Percentiles rank a stretch among this genome's conserved stretches.
phyloP scores from a whole-genome alignment of 2,888 invertebrate genomes.

The Chrysomela aeneicollis region DNA sequence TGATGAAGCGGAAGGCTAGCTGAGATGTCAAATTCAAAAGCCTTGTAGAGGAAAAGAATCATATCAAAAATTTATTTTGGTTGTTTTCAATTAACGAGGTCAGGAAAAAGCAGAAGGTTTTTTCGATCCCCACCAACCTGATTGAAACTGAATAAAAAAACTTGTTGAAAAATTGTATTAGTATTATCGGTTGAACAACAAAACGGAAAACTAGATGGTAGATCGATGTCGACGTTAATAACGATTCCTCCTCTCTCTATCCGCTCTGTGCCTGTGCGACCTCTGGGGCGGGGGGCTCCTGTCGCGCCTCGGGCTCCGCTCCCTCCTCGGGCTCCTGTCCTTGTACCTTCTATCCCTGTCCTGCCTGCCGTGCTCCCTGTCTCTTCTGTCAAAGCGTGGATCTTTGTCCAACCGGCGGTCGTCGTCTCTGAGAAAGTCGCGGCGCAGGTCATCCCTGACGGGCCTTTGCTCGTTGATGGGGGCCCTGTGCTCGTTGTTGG shows the following conservation, averaged over 20 bases:
- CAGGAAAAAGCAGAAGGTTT: no score
- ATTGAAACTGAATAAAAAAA: no score
- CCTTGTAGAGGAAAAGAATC: no score
- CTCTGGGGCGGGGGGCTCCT: constrained; percentile 20
- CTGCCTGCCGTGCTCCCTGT: constrained; percentile 26
- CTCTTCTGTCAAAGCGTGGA: constrained; percentile 22
- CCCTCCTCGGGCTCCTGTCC: constrained; percentile 44
- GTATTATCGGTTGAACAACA: background rate
- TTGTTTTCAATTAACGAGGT: no score
- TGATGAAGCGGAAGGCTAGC: no score
- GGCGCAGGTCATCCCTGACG: constrained; percentile 51
- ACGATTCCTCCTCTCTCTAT: constrained; percentile 25
- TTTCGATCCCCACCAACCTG: no score
- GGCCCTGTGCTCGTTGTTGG: constrained; percentile 49
- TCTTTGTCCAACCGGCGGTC: constrained; percentile 50
- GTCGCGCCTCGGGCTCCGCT: constrained; percentile 35
- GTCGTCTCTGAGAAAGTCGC: constrained; percentile 55
- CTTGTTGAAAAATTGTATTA: constrained; percentile 1
- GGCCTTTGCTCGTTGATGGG: constrained; percentile 45
- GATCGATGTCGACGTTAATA: constrained; percentile 21
- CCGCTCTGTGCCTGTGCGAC: constrained; percentile 45
- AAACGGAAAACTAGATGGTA: background rate
- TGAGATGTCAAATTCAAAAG: no score
- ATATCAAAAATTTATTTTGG: no score
- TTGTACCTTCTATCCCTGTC: constrained; percentile 45